phyloP scores from a whole-genome alignment of 2,888 invertebrate genomes.

The Nemurella pictetii region DNA sequence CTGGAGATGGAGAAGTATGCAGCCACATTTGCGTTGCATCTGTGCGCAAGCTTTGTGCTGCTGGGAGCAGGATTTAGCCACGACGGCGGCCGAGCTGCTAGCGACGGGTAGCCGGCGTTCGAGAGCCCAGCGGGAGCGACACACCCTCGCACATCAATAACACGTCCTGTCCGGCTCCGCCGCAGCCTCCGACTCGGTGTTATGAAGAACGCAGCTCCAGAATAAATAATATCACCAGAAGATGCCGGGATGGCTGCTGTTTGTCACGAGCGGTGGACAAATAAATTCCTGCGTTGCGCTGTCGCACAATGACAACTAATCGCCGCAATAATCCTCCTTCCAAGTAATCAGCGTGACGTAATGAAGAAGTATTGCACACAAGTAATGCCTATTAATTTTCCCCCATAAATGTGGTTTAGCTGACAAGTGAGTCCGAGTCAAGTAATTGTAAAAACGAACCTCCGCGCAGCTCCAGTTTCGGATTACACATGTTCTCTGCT shows the following conservation, averaged over 20 bases:
- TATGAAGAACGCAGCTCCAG: not conserved
- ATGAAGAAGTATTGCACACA: not conserved
- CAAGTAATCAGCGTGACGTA: not conserved
- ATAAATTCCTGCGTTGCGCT: not conserved
- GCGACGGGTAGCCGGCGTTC: not conserved
- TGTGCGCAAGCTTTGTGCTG: not conserved
- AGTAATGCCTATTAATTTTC: not conserved
- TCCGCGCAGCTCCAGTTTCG: not conserved
- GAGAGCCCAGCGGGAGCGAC: not conserved
- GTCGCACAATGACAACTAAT: not conserved
- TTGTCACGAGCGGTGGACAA: not conserved
- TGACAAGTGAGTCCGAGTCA: too few species aligned
- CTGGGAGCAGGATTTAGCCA: not conserved
- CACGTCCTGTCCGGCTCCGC: not conserved
- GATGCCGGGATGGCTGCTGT: not conserved
- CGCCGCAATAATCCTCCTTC: not conserved
- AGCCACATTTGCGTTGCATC: not conserved
- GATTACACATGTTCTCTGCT: not conserved
- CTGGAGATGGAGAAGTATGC: not conserved
- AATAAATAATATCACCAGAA: not conserved
- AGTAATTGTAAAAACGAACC: not conserved
- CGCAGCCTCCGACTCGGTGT: not conserved
- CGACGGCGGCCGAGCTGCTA: too few species aligned
- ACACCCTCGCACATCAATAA: slow-evolving; percentile 3
- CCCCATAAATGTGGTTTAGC: too few species aligned